A percentile compares a stretch with the other conserved stretches of the same genome.
Conservation (phyloP, 2,797 vertebrate species). For the Eupleurogrammus muticus region DNA sequence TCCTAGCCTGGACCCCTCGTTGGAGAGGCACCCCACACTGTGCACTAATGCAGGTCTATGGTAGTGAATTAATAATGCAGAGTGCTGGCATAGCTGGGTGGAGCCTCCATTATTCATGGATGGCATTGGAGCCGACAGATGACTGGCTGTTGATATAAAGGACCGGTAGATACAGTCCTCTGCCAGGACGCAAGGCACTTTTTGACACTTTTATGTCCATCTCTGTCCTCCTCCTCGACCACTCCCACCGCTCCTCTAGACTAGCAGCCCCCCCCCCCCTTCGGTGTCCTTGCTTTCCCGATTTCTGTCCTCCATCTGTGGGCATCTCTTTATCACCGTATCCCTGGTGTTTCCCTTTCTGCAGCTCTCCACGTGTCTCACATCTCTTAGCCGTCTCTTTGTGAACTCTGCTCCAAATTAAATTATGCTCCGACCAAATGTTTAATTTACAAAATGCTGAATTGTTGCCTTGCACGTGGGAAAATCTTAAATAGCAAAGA, state of each 20-base stretch:
- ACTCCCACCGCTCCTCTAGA: constrained; percentile 7
- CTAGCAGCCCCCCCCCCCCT: constrained; percentile 9
- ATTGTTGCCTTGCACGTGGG: background rate
- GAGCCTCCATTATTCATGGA: constrained; percentile 78
- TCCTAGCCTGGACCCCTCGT: constrained; percentile 16
- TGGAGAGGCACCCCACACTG: constrained; percentile 43
- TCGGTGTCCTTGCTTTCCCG: constrained; percentile 28
- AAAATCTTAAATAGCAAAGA: constrained; percentile 3
- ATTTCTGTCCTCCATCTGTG: constrained; percentile 57
- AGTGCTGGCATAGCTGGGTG: constrained; percentile 58
- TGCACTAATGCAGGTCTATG: constrained; percentile 70
- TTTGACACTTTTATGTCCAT: constrained; percentile 17
- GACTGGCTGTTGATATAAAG: constrained; percentile 69
- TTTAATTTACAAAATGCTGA: background rate
- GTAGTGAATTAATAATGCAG: constrained; percentile 76
- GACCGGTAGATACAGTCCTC: constrained; percentile 31
- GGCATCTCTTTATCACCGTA: constrained; percentile 8
- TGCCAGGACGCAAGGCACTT: constrained; percentile 14
- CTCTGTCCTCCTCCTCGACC: constrained; percentile 6
- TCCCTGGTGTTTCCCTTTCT: background rate
- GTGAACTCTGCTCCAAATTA: constrained; percentile 3
- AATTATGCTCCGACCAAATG: background rate
- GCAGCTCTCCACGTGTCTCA: background rate
- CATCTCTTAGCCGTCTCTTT: background rate
- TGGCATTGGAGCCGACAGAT: constrained; percentile 62